These are phyloP conservation scores for Amblyraja radiata DNA, from an alignment of 2,797 vertebrate species.

Conservation along the genomic window DNA sequence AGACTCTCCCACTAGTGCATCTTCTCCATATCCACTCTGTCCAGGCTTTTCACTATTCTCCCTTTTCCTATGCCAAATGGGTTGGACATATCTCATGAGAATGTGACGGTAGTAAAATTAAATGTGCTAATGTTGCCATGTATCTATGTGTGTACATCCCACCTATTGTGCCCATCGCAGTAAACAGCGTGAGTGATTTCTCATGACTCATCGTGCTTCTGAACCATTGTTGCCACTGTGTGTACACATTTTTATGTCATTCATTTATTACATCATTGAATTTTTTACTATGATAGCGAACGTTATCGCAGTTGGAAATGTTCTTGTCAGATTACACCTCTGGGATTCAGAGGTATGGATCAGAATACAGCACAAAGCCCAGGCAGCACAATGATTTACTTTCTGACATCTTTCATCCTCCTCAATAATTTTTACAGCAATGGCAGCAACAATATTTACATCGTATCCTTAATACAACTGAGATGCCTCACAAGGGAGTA, in stretches of 20 bases:
- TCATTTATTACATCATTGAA: neutral
- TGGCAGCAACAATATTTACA: too few species aligned
- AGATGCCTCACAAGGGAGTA: too few species aligned
- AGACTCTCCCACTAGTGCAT: too few species aligned
- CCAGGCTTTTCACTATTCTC: too few species aligned
- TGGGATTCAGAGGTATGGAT: neutral
- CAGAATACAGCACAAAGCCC: neutral
- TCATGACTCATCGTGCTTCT: neutral
- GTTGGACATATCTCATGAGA: neutral
- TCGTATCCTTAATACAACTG: too few species aligned
- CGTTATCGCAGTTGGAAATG: constrained; percentile 23
- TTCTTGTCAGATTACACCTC: neutral
- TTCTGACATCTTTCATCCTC: neutral
- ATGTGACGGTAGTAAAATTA: neutral
- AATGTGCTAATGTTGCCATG: too few species aligned
- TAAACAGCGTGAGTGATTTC: neutral
- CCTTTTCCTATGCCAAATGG: too few species aligned
- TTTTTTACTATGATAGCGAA: neutral
- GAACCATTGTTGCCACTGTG: neutral
- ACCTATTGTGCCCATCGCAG: too few species aligned
- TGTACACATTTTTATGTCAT: neutral
- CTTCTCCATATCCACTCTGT: too few species aligned
- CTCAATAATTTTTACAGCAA: neutral
- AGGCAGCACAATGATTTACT: neutral
- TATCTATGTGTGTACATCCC: neutral